Conservation (phyloP, 2,888 invertebrate genomes). For the Apodemia duryi region DNA sequence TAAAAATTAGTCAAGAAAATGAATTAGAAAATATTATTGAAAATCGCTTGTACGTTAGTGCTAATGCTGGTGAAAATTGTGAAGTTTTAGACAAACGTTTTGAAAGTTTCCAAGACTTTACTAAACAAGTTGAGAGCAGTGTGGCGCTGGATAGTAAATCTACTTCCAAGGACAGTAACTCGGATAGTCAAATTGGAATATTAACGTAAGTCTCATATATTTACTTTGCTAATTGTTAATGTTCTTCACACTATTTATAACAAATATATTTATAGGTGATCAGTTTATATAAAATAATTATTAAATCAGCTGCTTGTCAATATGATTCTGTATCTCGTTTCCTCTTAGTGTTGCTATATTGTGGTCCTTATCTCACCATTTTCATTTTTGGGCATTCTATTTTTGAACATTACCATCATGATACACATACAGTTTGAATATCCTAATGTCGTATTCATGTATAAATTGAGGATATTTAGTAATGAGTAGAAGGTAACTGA, state of each 20-base stretch:
- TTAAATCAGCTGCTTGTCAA: conserved; percentile 75
- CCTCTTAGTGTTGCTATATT: conserved; percentile 44
- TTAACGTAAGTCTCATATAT: conserved; percentile 42
- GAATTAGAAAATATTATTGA: conserved; percentile 25
- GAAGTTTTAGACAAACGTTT: conserved; percentile 33
- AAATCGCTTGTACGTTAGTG: conserved; percentile 8
- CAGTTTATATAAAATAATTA: conserved; percentile 30
- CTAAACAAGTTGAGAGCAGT: conserved; percentile 36
- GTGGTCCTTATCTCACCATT: conserved; percentile 57
- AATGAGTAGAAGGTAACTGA: conserved; percentile 51
- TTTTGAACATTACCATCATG: conserved; percentile 76
- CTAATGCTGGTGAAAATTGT: conserved; percentile 18
- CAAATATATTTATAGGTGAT: conserved; percentile 5
- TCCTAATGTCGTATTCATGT: conserved; percentile 62
- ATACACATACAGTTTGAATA: conserved; percentile 57
- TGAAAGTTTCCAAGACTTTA: conserved; percentile 33
- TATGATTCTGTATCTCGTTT: conserved; percentile 54
- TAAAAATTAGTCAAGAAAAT: conserved; percentile 29
- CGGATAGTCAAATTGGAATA: conserved; percentile 35
- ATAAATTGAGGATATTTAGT: conserved; percentile 48
- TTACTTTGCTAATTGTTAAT: conserved; percentile 5
- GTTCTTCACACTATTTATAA: neutral
- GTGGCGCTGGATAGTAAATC: conserved; percentile 43
- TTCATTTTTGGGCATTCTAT: conserved; percentile 77
- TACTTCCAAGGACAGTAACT: conserved; percentile 39